Evolutionary conservation across 2,113 vertebrate species (phyloP).

Genomic region (Gymnogyps californianus): DNA sequence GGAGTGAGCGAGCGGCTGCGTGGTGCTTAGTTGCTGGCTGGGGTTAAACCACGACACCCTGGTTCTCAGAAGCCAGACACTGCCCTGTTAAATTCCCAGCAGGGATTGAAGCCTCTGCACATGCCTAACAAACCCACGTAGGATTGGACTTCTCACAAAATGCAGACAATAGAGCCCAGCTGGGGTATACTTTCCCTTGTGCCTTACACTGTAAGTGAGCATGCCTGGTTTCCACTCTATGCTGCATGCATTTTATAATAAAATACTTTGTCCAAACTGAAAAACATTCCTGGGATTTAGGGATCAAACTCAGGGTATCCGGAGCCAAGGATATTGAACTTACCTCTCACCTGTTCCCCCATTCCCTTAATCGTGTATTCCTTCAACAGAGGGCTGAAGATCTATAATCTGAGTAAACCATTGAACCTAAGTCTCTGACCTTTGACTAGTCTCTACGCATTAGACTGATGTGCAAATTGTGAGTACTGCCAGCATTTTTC

Average conservation of each 20-base stretch:
- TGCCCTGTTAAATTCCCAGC: not conserved
- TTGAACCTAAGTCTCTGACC: not conserved
- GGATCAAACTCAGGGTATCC: not conserved
- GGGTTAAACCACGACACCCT: not conserved
- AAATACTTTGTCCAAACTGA: not conserved
- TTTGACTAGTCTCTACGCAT: not conserved
- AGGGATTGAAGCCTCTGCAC: not conserved
- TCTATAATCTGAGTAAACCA: not conserved
- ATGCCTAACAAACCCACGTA: not conserved
- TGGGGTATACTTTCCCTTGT: not conserved
- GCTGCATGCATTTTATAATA: not conserved
- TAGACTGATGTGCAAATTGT: not conserved
- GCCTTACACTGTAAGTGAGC: not conserved
- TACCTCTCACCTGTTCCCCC: not conserved
- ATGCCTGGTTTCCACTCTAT: not conserved
- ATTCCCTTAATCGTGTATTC: not conserved
- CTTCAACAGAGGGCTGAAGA: not conserved
- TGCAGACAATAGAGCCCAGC: rapidly evolving
- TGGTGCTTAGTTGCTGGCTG: too few species aligned
- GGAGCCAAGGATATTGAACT: not conserved
- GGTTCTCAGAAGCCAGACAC: not conserved
- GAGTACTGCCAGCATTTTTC: not conserved
- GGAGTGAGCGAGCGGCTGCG: too few species aligned
- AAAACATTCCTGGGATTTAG: not conserved
- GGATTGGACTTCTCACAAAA: not conserved